Conservation (phyloP, 2,113 vertebrate species). For the Aptenodytes patagonicus region DNA sequence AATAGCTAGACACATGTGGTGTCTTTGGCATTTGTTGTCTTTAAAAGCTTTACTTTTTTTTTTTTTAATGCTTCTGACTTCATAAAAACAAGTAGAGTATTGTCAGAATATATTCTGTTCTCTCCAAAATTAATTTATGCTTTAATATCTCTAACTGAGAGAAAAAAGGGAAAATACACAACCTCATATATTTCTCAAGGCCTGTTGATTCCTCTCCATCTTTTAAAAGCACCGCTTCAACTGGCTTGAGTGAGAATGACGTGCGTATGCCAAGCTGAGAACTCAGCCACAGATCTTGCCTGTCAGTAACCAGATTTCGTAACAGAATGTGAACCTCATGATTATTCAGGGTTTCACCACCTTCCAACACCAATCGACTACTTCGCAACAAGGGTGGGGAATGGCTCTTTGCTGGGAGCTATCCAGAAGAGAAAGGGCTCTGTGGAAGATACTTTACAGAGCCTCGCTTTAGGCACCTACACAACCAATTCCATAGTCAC, state of each 20-base stretch:
- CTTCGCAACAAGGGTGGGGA: background rate
- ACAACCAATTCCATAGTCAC: background rate
- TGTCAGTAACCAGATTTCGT: background rate
- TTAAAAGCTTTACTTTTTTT: slow-evolving; percentile 67
- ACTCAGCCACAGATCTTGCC: background rate
- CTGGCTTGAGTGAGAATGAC: background rate
- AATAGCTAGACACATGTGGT: slow-evolving; percentile 59
- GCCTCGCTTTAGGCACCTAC: background rate
- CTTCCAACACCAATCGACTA: background rate
- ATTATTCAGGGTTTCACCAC: background rate
- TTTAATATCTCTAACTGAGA: slow-evolving; percentile 51
- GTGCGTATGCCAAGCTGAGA: background rate
- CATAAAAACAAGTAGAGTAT: slow-evolving; percentile 62
- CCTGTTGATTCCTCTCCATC: background rate
- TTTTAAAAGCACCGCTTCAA: slow-evolving; percentile 32
- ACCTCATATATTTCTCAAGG: slow-evolving; percentile 20
- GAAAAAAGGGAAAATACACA: slow-evolving; percentile 50
- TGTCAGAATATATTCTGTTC: slow-evolving; percentile 52
- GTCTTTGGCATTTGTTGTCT: slow-evolving; percentile 63
- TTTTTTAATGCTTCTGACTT: slow-evolving; percentile 57
- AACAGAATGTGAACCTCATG: background rate
- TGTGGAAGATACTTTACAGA: background rate
- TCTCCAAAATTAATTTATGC: slow-evolving; percentile 57
- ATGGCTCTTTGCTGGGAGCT: background rate
- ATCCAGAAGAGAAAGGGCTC: background rate